Conservation (phyloP, 2,797 vertebrate genomes). For the Lepus oiostolus region DNA sequence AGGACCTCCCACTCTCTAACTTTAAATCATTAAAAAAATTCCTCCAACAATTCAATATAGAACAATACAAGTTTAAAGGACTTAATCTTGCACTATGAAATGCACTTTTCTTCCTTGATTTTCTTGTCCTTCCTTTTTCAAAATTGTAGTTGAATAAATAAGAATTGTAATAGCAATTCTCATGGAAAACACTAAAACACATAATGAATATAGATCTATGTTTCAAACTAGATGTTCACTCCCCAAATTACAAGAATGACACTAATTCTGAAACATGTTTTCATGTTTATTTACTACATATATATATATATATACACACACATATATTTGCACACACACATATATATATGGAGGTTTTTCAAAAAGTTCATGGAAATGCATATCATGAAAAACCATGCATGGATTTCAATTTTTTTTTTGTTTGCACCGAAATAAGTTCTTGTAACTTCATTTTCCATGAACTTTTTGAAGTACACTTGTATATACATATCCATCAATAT, state of each 20-base stretch:
- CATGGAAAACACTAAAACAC: neutral
- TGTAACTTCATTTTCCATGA: no score
- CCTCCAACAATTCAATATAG: neutral
- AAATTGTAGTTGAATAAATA: constrained; percentile 42
- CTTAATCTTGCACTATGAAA: neutral
- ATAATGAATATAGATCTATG: neutral
- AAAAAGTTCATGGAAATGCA: no score
- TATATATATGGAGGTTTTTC: no score
- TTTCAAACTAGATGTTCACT: constrained; percentile 26
- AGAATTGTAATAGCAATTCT: neutral
- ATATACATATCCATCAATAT: neutral
- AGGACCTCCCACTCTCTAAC: neutral
- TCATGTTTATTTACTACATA: neutral
- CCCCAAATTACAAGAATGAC: neutral
- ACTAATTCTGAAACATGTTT: constrained; percentile 7
- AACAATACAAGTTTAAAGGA: neutral
- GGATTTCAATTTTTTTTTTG: no score
- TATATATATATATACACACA: neutral
- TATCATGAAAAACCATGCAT: no score
- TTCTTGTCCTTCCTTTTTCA: neutral
- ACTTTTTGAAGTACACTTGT: no score
- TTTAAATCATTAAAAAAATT: neutral
- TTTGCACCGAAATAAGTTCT: no score
- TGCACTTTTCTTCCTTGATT: neutral
- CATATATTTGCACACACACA: no score